A percentile compares a stretch with the other conserved stretches of the same genome.
Conservation (phyloP, 2,888 invertebrate species). For the Drosophila buzzatii region DNA sequence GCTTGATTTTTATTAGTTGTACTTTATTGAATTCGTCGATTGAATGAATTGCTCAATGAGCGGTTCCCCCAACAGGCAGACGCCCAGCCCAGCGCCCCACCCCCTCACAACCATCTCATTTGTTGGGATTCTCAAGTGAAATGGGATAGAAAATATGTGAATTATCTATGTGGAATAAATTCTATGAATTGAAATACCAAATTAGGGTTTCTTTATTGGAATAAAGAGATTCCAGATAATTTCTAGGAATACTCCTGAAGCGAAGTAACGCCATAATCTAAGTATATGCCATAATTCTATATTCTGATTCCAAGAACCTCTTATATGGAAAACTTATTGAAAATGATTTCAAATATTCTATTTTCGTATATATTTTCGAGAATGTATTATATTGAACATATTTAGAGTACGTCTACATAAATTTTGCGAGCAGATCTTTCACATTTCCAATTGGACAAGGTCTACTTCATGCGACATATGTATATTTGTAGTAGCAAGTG, state of each 20-base stretch:
- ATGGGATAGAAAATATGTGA: constrained; percentile 27
- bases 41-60: constrained; percentile 79
- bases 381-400: not conserved
- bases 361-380: no score
- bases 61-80: constrained; percentile 25
- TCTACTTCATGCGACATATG: constrained; percentile 1
- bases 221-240: not conserved
- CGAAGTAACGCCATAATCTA: not conserved
- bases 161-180: constrained; percentile 12
- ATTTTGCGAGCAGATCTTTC: not conserved
- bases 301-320: not conserved
- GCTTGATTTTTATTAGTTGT: constrained; percentile 77
- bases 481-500: not conserved
- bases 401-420: not conserved
- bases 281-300: no score
- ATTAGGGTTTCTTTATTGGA: not conserved
- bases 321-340: not conserved
- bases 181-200: not conserved
- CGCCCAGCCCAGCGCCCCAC: not conserved
- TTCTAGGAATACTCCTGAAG: not conserved
- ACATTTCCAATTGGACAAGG: not conserved
- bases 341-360: not conserved
- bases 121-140: constrained; percentile 37
- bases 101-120: not conserved
- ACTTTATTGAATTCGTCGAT: constrained; percentile 78